These are phyloP conservation scores for Drosophila leontia DNA, from an alignment of 1,140 invertebrate genomes.

Conservation along the genomic window DNA sequence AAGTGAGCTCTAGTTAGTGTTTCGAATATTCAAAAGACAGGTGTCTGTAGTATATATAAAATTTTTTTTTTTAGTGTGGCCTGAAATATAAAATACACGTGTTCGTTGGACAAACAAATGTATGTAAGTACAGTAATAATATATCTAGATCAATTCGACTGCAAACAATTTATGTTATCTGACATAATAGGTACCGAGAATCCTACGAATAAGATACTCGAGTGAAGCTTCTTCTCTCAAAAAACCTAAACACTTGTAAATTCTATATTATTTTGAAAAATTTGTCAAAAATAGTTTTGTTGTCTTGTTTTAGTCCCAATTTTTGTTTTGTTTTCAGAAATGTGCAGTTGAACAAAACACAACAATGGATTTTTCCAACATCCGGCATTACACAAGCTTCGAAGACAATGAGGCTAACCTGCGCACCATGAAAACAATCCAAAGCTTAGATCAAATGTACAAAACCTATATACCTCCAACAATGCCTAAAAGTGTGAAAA, in stretches of 20 bases:
- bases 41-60: background rate
- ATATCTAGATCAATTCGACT: background rate
- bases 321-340: conserved; percentile 1
- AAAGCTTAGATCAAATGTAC: conserved; percentile 32
- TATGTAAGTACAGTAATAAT: background rate
- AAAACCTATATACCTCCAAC: conserved; percentile 24
- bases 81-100: background rate
- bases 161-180: background rate
- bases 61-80: background rate
- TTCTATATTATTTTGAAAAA: conserved; percentile 1
- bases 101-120: background rate
- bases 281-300: conserved; percentile 2
- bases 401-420: conserved; percentile 11
- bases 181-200: background rate
- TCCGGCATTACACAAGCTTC: background rate
- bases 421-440: conserved; percentile 12
- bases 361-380: conserved; percentile 10
- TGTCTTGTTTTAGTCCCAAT: background rate
- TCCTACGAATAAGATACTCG: background rate
- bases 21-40: background rate
- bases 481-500: background rate
- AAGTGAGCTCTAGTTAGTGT: background rate
- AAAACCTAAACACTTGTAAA: background rate
- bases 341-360: background rate
- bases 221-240: background rate